A percentile compares a stretch with the other conserved stretches of the same genome.
phyloP scores from a whole-genome alignment of 2,113 vertebrate species.

The Tapirus terrestris region DNA sequence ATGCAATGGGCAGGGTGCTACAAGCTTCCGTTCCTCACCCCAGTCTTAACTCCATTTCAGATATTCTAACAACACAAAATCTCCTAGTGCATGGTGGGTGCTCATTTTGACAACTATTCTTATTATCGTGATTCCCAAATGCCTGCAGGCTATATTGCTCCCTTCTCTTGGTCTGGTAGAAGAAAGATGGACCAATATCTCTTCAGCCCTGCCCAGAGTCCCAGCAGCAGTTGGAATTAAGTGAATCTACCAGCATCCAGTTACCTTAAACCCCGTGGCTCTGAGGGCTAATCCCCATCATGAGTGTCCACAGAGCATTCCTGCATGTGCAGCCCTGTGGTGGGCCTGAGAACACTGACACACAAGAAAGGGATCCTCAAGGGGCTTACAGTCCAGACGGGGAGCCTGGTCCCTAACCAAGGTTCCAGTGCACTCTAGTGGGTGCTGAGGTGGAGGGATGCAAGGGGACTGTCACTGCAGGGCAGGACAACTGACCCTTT shows the following conservation, averaged over 20 bases:
- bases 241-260: neutral
- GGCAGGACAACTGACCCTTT: too few relatives aligned
- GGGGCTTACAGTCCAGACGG: neutral
- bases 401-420: neutral
- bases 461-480: rapidly evolving
- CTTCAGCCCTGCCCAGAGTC: neutral
- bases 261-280: neutral
- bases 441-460: neutral
- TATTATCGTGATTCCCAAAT: neutral
- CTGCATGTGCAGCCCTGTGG: neutral
- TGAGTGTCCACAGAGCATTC: neutral
- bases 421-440: neutral
- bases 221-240: neutral
- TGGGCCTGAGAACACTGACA: neutral
- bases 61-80: neutral
- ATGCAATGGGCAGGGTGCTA: neutral
- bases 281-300: too few relatives aligned
- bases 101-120: neutral
- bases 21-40: neutral
- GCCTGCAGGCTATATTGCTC: neutral
- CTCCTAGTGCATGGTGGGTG: neutral
- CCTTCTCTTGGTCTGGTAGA: neutral
- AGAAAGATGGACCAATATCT: neutral
- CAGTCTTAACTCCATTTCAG: neutral
- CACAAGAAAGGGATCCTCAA: neutral